Evolutionary conservation across 1,140 invertebrate genomes (phyloP).

Genomic region (Odontomachus brunneus): DNA sequence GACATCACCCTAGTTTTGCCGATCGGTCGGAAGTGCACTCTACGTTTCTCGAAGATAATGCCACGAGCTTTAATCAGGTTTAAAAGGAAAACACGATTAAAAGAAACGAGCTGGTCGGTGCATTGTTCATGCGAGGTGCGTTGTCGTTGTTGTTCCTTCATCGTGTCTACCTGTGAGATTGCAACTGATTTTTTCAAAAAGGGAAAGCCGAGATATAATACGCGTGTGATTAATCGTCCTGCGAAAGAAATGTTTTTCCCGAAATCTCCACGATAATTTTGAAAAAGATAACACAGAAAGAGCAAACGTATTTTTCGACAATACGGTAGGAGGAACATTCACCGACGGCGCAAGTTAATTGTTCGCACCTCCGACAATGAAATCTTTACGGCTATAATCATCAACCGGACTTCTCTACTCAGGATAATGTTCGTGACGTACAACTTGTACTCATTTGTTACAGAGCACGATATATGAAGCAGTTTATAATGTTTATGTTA

Average conservation of each 20-base stretch:
- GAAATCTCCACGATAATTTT: too few relatives aligned
- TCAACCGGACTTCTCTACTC: conserved; percentile 18
- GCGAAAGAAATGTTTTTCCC: not conserved
- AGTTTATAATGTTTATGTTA: conserved; percentile 31
- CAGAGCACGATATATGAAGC: conserved; percentile 25
- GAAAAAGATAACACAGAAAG: too few relatives aligned
- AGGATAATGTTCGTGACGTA: conserved; percentile 36
- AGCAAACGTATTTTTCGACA: too few relatives aligned
- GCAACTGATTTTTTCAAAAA: too few relatives aligned
- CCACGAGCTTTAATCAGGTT: not conserved
- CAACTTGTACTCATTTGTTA: conserved; percentile 26
- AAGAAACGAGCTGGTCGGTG: not conserved
- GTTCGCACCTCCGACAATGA: conserved; percentile 1
- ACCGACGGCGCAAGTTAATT: conserved; percentile 3
- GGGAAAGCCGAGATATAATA: too few relatives aligned
- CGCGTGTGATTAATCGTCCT: not conserved
- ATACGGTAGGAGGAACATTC: too few relatives aligned
- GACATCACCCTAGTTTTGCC: not conserved
- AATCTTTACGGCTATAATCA: conserved; percentile 15
- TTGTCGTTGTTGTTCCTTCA: not conserved
- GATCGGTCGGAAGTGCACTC: not conserved
- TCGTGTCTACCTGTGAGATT: not conserved
- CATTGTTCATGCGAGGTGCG: not conserved
- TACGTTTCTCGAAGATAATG: conserved; percentile 9
- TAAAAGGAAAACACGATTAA: too few relatives aligned